phyloP scores from a whole-genome alignment of 2,113 vertebrate genomes.

The Gracilinanus agilis region DNA sequence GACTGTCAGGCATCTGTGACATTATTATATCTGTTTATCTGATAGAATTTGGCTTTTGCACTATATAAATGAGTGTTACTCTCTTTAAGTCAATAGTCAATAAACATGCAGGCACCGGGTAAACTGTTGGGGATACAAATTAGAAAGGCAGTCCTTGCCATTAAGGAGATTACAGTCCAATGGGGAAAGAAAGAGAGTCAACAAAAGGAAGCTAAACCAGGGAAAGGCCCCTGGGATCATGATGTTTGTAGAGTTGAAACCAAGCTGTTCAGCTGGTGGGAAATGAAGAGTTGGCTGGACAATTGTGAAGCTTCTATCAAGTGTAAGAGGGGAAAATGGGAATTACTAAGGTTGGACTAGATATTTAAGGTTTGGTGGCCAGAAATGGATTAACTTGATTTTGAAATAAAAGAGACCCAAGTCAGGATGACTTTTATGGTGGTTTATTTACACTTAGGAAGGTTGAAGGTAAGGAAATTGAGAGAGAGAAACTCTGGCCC shows the following conservation, averaged over 20 bases:
- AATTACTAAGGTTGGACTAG: no score
- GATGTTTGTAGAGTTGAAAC: not conserved
- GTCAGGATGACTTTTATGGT: no score
- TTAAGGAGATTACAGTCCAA: not conserved
- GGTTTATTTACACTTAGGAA: no score
- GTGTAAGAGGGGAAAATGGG: no score
- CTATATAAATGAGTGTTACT: not conserved
- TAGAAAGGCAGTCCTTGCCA: not conserved
- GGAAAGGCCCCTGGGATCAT: no score
- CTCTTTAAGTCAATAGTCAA: not conserved
- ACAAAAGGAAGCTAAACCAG: not conserved
- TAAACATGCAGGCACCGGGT: not conserved
- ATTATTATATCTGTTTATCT: not conserved
- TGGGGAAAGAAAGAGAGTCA: not conserved
- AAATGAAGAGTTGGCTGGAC: not conserved
- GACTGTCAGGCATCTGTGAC: not conserved
- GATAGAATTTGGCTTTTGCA: not conserved
- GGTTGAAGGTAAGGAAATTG: no score
- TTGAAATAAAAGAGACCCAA: no score
- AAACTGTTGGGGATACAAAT: not conserved
- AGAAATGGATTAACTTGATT: no score
- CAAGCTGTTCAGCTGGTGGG: not conserved
- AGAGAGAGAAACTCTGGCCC: no score
- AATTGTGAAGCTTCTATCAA: not conserved
- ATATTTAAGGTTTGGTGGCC: no score